These are phyloP conservation scores for Rhingia campestris DNA, from an alignment of 2,888 invertebrate species.

Conservation along the genomic window DNA sequence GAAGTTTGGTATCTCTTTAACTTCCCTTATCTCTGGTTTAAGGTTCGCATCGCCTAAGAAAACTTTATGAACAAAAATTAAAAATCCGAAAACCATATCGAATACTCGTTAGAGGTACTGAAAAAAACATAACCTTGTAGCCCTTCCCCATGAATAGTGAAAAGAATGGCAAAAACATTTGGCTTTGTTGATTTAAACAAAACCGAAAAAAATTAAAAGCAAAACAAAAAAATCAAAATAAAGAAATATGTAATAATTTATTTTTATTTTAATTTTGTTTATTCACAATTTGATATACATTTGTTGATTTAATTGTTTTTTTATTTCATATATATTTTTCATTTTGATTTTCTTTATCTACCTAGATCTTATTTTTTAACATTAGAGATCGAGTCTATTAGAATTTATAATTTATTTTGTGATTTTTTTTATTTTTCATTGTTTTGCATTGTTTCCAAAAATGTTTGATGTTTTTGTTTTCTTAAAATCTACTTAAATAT, in stretches of 20 bases:
- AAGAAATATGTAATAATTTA: constrained; percentile 14
- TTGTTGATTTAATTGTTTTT: constrained; percentile 3
- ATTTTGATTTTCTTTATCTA: constrained; percentile 42
- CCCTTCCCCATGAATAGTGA: neutral
- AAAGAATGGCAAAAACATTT: neutral
- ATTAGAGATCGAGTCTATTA: constrained; percentile 55
- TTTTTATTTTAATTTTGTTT: constrained; percentile 19
- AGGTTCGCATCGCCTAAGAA: too few relatives aligned
- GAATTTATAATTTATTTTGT: constrained; percentile 24
- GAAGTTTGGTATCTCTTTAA: too few relatives aligned
- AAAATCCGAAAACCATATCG: too few relatives aligned
- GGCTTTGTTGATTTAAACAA: neutral
- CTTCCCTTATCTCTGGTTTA: too few relatives aligned
- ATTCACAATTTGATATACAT: constrained; percentile 42
- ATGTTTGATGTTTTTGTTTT: neutral
- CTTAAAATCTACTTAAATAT: constrained; percentile 28
- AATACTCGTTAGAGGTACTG: too few relatives aligned
- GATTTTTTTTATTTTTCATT: constrained; percentile 10
- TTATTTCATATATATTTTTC: constrained; percentile 4
- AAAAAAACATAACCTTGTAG: too few relatives aligned
- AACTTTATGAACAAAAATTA: too few relatives aligned
- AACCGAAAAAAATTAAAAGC: neutral
- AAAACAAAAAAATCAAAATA: neutral
- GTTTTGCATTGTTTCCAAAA: neutral
- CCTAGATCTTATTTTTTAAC: constrained; percentile 48